Base-by-base conservation (phyloP, 2,113 vertebrate species). In the Xenus cinereus region DNA sequence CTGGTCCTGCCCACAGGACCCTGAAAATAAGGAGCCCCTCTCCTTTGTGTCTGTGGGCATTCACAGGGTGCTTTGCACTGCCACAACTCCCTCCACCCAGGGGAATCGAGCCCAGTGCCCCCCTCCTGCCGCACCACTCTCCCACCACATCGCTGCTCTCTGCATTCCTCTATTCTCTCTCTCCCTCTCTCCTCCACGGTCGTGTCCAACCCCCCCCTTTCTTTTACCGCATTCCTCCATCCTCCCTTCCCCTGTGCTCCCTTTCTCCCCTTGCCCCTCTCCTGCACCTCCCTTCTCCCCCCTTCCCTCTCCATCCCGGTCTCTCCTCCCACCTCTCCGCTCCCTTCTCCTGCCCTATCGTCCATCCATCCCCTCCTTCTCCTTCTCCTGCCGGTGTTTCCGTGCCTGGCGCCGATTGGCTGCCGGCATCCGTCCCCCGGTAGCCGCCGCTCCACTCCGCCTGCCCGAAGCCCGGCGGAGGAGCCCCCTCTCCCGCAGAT, bases 291-390 rank as follows among this genome's bases (percentile, higher is more conserved):
- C 84, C 75, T 80, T 82, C 87, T 51, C 84, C 68, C 51, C 28
- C 41, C 59, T 23, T 64, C 45, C 9, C 57, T 60, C 90, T 60
- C 43, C 83, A 64, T 73, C 79, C 81, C 78, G 28, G 23, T 84
- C 24, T 75, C 76, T 74, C 53, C 73, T 72, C 45, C 74, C 62
- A 15, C 53, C 33, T 15, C 92, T 75, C 75, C 73, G 64, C 89
- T 37, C 82, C 54, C 60, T 75, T 83, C 90, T 80, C 51, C 79
- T 75, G 89, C 81, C 79, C 90, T 74, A 41, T 27, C 81, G 75
- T 78, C 93, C 94, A 84, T 82, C 95, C 95, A 84, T 82, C 95
- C 95, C 82, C 93, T 85, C 87, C 87, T 72, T 93, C 95, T 94
- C 83, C 50, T 82, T 96, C 94, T 85, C 67, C 89, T 77, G 66